Base-by-base conservation (phyloP, 2,113 vertebrate genomes). In the Electrona antarctica region DNA sequence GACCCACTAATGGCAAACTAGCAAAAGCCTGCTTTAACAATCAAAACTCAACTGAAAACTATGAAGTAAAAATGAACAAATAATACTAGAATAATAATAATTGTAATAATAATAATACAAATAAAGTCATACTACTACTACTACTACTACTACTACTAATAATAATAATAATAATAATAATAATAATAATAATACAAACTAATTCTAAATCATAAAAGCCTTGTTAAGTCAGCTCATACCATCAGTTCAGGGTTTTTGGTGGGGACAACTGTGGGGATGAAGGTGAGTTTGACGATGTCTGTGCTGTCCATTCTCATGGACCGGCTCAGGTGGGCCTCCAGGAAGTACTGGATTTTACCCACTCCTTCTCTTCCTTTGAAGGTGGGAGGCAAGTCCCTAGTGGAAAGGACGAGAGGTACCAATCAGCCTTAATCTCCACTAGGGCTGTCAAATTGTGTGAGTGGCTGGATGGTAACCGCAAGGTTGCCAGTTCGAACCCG, bases 381-480 rank as follows among this genome's bases (percentile, higher is more conserved):
- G 51, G 90, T 85, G 8, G 88, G 87, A 7, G 93, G 91, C 51
- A 90, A 63, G 0, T 64, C 12, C 76, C 92, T 94, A 10, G 69
- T 13, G 64, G 46, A 69, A 47, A 73, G 8, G 13, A 55, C 51
- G 2, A 71, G 15, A 41, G 33, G 33, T 41, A 41, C 5, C 33
- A 41, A 41, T 41, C 33, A 41, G 33, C 33, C 33, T 21, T 21
- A 21, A 21, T 21, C 21, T 21, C 21, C 2, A 41, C 33, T 41
- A 41, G 33, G 33, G 33, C 33, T 41, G 33, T 41, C 33, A 41
- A 41, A 41, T n/a, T n/a, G n/a, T n/a, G n/a, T n/a, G n/a, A n/a
- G n/a, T n/a, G n/a, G n/a, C n/a, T n/a, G n/a, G n/a, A n/a, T n/a
- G n/a, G n/a, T n/a, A n/a, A n/a, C n/a, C n/a, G n/a, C n/a, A n/a